Evolutionary conservation across 1,140 invertebrate genomes (phyloP), one percentile per base, ranked within the genome.

Genomic region (Macrotrachela quadricornifera): DNA sequence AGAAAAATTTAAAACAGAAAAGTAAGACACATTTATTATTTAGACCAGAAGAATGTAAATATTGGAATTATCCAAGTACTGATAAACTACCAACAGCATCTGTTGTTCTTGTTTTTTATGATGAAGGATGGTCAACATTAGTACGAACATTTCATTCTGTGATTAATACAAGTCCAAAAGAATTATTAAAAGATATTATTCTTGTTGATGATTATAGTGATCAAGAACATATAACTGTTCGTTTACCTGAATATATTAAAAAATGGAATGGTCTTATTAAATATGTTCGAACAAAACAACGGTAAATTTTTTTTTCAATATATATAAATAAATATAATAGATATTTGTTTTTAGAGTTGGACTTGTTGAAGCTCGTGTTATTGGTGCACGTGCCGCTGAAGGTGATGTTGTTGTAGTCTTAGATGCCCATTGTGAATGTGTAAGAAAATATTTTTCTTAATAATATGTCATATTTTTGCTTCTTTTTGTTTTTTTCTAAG

Each of bases 91-190:
- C 91, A 0, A 79, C 75, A 48, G 85, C 88, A 4, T 87, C 83
- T 65, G 86, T 97, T 0, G 90, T 99, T 57, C 80, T 99, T 56
- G 92, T 96, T 13, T 97, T 99, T 67, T 91, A 97, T 64, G 97
- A 99, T 68, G 70, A 99, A 71, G 92, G 90, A 1, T 94, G 83
- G 76, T 85, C 85, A 1, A 86, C 90, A 2, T 73, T 97, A 13
- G 75, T 96, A 72, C 72, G 91, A 58, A 96, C 91, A n/a, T 86
- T 96, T 0, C 88, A 96, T 65, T 83, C 83, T 57, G 85, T 99
- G 8, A 78, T 97, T 18, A 83, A 95, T 61, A 76, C 86, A 52
- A 83, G 85, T 1, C 92, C 91, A 0, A 77, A 80, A 8, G 74
- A 91, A 62, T 75, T 92, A 58, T 72, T 97, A 1, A 80, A 95